phyloP scores from a whole-genome alignment of 2,113 vertebrate species.

The Ochotona princeps region DNA sequence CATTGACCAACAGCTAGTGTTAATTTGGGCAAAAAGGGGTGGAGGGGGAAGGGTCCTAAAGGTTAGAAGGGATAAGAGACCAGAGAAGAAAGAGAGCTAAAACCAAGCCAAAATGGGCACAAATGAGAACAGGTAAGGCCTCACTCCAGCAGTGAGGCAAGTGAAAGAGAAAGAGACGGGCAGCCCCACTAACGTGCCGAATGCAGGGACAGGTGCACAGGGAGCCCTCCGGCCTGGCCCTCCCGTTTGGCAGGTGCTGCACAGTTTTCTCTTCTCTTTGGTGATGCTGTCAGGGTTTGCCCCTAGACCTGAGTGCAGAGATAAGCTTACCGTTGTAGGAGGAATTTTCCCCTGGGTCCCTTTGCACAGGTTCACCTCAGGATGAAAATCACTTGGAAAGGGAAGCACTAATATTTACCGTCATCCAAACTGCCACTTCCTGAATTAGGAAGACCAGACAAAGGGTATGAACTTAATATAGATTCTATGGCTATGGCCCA shows the following conservation, averaged over 20 bases:
- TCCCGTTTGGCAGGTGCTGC: background rate
- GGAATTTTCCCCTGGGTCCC: background rate
- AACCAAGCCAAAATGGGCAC: background rate
- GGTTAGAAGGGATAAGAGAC: background rate
- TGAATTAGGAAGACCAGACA: background rate
- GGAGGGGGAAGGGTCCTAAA: background rate
- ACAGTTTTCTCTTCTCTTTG: background rate
- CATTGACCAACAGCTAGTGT: background rate
- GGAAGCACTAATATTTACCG: background rate
- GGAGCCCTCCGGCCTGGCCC: background rate
- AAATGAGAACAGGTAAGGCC: background rate
- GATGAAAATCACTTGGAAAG: slow-evolving; percentile 49
- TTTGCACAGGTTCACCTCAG: background rate
- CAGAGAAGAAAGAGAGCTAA: background rate
- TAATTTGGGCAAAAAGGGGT: background rate
- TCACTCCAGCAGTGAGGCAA: background rate
- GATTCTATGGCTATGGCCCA: background rate
- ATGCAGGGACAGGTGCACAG: background rate
- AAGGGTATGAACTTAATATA: slow-evolving; percentile 27
- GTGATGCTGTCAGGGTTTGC: background rate
- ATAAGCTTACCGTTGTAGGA: background rate
- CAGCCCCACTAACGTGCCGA: background rate
- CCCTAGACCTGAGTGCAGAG: background rate
- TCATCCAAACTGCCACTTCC: background rate
- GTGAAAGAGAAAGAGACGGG: background rate